Evolutionary conservation across 1,140 invertebrate species (phyloP).

Genomic region (Aplysia californica): DNA sequence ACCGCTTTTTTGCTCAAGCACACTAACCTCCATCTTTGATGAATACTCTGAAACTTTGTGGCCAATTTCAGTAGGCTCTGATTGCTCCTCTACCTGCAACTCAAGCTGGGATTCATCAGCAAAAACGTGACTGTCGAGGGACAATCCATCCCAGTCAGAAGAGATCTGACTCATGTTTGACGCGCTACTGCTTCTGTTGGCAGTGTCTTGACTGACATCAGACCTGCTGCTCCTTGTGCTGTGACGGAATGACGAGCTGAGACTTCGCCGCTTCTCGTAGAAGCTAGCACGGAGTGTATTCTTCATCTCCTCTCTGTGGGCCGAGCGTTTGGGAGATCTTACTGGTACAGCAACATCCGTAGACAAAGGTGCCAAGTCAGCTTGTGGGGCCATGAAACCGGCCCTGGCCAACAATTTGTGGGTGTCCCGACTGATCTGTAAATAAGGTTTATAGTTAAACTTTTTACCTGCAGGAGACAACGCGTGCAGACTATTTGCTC

Average conservation of each 20-base stretch:
- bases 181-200: no score
- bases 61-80: no score
- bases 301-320: slow-evolving; percentile 20
- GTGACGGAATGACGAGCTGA: background rate
- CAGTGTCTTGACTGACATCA: no score
- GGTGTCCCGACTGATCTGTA: slow-evolving; percentile 57
- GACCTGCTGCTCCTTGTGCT: no score
- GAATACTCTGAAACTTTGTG: no score
- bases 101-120: no score
- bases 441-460: slow-evolving; percentile 54
- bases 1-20: no score
- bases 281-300: background rate
- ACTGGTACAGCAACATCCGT: slow-evolving; percentile 31
- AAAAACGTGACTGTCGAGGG: no score
- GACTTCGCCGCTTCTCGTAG: background rate
- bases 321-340: slow-evolving; percentile 31
- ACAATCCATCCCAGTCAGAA: no score
- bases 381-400: slow-evolving; percentile 42
- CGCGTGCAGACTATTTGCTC: slow-evolving; percentile 53
- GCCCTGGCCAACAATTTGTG: slow-evolving; percentile 56
- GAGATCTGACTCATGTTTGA: no score
- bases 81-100: no score
- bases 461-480: slow-evolving; percentile 27
- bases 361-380: background rate
- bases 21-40: no score